A percentile compares a stretch with the other conserved stretches of the same genome.
Conservation (phyloP, 2,888 invertebrate genomes). For the Nudaria mundana region DNA sequence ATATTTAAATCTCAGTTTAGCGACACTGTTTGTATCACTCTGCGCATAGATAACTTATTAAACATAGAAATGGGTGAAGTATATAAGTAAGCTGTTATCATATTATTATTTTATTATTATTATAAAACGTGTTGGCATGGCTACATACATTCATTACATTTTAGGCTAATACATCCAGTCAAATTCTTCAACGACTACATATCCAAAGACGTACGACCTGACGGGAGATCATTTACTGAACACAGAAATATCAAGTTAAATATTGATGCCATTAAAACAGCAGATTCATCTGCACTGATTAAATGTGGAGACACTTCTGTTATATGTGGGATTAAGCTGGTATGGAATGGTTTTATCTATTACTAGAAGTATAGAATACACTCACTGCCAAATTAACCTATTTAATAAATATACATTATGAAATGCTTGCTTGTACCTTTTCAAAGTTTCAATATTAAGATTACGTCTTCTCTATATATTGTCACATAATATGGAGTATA, state of each 20-base stretch:
- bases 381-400: too few species aligned
- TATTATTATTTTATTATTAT: neutral
- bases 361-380: too few species aligned
- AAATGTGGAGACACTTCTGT: conserved; percentile 92
- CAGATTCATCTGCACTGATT: conserved; percentile 88
- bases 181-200: conserved; percentile 89
- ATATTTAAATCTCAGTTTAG: too few species aligned
- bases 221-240: conserved; percentile 87
- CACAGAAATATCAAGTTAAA: conserved; percentile 82
- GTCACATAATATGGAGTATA: too few species aligned
- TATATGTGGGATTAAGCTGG: conserved; percentile 92
- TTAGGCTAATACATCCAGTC: conserved; percentile 87
- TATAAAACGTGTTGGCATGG: neutral
- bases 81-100: conserved; percentile 52
- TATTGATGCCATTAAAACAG: conserved; percentile 65
- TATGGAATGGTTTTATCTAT: conserved; percentile 59
- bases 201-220: conserved; percentile 86
- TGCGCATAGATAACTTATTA: too few species aligned
- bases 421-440: neutral
- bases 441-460: too few species aligned
- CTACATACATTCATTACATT: conserved; percentile 5
- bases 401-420: neutral
- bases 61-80: conserved; percentile 54
- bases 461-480: too few species aligned
- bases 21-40: too few species aligned